Evolutionary conservation across 2,888 invertebrate species (phyloP).

Genomic region (Camponotus fellah): DNA sequence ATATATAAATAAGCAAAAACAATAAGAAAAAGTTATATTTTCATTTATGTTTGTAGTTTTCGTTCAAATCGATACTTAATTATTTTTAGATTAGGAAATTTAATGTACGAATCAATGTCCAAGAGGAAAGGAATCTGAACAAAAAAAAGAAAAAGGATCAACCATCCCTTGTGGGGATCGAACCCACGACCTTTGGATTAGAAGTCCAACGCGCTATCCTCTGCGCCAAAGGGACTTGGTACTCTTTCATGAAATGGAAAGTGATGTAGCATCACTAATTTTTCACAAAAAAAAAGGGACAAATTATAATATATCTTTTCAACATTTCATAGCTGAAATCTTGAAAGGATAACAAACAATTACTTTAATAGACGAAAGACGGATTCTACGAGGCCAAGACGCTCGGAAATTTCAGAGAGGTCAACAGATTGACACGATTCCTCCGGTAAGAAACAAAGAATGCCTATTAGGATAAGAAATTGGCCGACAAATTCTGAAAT

Average conservation of each 20-base stretch:
- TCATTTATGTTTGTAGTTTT: no score
- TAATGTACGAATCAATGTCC: not conserved
- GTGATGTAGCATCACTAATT: constrained; percentile 13
- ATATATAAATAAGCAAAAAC: not conserved
- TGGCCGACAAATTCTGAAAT: constrained; percentile 75
- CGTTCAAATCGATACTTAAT: not conserved
- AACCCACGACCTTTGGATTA: constrained; percentile 86
- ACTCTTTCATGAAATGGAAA: not conserved
- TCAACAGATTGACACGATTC: constrained; percentile 54
- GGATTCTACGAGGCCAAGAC: constrained; percentile 45
- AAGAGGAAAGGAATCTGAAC: constrained; percentile 54
- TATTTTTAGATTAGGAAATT: not conserved
- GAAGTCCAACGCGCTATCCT: constrained; percentile 86
- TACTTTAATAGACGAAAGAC: constrained; percentile 45
- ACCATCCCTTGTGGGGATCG: constrained; percentile 85
- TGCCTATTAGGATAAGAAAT: constrained; percentile 68
- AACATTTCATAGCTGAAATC: not conserved
- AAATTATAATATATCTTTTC: not conserved
- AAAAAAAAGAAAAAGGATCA: constrained; percentile 68
- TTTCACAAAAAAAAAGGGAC: not conserved
- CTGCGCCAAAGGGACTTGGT: constrained; percentile 85
- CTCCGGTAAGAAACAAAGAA: constrained; percentile 75
- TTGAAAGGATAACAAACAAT: not conserved
- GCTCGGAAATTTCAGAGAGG: not conserved
- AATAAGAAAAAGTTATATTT: not conserved